Evolutionary conservation across 2,797 vertebrate species (phyloP).

Genomic region (Danio albolineatus): DNA sequence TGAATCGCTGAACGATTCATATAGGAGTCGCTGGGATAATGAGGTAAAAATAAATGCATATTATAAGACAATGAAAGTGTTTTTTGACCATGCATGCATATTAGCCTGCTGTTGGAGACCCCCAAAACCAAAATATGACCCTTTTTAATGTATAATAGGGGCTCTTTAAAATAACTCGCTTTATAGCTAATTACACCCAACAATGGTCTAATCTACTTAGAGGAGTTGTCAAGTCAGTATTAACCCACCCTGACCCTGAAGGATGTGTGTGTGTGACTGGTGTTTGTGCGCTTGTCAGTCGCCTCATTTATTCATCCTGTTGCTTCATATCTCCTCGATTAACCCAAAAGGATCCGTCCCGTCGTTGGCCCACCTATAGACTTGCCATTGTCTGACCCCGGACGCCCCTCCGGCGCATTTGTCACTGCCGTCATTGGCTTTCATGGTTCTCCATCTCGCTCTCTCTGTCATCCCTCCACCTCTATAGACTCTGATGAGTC

Average conservation of each 20-base stretch:
- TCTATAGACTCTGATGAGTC: constrained; percentile 34
- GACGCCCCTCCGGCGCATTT: constrained; percentile 40
- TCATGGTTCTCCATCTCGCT: constrained; percentile 29
- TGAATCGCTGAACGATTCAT: too few species aligned
- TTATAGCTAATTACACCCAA: too few species aligned
- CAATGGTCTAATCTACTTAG: neutral
- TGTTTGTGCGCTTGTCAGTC: constrained; percentile 18
- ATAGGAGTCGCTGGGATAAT: too few species aligned
- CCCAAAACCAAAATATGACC: too few species aligned
- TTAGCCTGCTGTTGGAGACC: too few species aligned
- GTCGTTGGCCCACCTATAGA: constrained; percentile 43
- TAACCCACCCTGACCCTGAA: constrained; percentile 1
- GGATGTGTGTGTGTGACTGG: constrained; percentile 4
- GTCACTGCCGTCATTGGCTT: constrained; percentile 48
- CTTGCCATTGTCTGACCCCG: constrained; percentile 33
- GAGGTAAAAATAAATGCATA: too few species aligned
- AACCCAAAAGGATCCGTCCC: constrained; percentile 43
- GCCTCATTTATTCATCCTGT: constrained; percentile 42
- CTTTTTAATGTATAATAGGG: too few species aligned
- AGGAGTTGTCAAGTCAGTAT: neutral
- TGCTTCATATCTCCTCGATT: constrained; percentile 40
- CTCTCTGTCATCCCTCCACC: constrained; percentile 34
- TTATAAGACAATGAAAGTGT: too few species aligned
- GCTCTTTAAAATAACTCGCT: too few species aligned
- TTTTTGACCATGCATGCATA: too few species aligned